Percentiles rank a stretch among this genome's conserved stretches.
These are phyloP conservation scores for Branchellion lobata DNA, from an alignment of 2,888 invertebrate species.

Conservation along the genomic window DNA sequence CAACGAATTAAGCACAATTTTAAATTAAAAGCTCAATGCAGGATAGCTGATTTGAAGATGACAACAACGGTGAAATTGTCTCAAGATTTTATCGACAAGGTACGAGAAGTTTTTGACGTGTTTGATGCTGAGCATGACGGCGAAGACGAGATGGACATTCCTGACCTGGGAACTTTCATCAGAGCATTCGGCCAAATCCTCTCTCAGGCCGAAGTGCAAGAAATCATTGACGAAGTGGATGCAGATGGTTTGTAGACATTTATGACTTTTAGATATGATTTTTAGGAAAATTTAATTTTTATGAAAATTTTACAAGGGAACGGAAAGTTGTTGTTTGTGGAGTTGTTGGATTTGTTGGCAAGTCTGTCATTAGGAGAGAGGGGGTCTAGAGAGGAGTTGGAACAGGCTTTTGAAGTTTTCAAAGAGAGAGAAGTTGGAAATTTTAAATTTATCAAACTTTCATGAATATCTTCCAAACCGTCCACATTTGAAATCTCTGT, in stretches of 20 bases:
- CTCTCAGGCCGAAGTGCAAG: constrained; percentile 37
- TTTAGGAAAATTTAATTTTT: too few relatives aligned
- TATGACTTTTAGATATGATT: too few relatives aligned
- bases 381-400: constrained; percentile 33
- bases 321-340: constrained; percentile 31
- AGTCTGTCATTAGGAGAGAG: constrained; percentile 29
- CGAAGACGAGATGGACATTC: constrained; percentile 37
- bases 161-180: constrained; percentile 30
- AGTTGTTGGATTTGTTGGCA: constrained; percentile 28
- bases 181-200: constrained; percentile 35
- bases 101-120: constrained; percentile 41
- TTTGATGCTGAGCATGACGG: constrained; percentile 36
- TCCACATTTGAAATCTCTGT: background rate
- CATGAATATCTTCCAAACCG: background rate
- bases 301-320: constrained; percentile 1
- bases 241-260: constrained; percentile 31
- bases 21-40: too few relatives aligned
- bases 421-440: constrained; percentile 37
- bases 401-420: constrained; percentile 39
- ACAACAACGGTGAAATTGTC: background rate
- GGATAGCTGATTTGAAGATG: too few relatives aligned
- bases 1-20: too few relatives aligned
- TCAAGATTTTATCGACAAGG: constrained; percentile 1
- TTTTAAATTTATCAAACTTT: background rate
- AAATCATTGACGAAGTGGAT: constrained; percentile 42